A percentile compares a stretch with the other conserved stretches of the same genome.
Conservation (phyloP, 2,797 vertebrate genomes). For the Sibirionetta formosa region DNA sequence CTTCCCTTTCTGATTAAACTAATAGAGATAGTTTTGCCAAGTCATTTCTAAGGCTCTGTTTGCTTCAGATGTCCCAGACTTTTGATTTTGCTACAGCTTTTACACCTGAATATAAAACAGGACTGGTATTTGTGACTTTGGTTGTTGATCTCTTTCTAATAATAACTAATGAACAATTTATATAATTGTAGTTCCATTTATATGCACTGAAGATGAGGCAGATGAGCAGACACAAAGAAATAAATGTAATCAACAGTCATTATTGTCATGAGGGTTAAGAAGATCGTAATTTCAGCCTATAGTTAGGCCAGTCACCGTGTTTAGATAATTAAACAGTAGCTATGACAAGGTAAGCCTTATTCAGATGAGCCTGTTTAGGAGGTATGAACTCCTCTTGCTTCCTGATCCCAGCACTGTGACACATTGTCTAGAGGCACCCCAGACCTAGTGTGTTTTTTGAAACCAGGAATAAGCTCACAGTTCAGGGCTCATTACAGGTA, state of each 20-base stretch:
- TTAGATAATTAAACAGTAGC: background rate
- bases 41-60: conserved; percentile 27
- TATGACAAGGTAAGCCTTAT: background rate
- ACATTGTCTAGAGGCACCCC: rapidly evolving
- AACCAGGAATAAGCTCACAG: background rate
- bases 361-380: background rate
- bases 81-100: conserved; percentile 29
- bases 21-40: conserved; percentile 34
- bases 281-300: background rate
- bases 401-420: background rate
- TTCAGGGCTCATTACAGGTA: rapidly evolving
- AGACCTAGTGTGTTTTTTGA: background rate
- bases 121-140: background rate
- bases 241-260: background rate
- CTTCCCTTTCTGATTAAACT: conserved; percentile 67
- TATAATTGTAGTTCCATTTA: background rate
- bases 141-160: background rate
- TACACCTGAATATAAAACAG: background rate
- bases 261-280: background rate
- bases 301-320: background rate
- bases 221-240: background rate
- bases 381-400: background rate
- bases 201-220: rapidly evolving
- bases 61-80: background rate
- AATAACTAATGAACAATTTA: background rate